Percentiles rank a stretch among this genome's conserved stretches.
Evolutionary conservation across 2,113 vertebrate species (phyloP).

Genomic region (Mus pahari): DNA sequence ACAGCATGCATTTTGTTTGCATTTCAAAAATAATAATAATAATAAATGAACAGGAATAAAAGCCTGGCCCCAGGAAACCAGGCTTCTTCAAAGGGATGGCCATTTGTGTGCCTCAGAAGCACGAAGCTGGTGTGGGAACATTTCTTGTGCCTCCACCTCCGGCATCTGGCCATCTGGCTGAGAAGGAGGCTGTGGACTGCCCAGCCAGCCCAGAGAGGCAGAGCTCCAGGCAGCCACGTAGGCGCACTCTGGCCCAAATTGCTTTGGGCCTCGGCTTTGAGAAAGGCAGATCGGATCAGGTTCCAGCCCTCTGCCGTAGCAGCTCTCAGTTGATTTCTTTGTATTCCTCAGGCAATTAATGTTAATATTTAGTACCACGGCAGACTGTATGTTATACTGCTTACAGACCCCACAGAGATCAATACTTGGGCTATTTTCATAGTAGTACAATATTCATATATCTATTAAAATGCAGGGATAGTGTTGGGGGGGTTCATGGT

Average conservation of each 20-base stretch:
- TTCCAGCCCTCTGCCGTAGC: not conserved
- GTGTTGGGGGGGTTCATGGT: not conserved
- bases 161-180: slow-evolving; percentile 40
- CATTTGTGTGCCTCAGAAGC: not conserved
- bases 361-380: not conserved
- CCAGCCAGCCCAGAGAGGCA: not conserved
- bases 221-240: not conserved
- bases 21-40: not conserved
- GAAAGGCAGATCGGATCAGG: not conserved
- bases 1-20: not conserved
- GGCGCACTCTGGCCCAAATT: not conserved
- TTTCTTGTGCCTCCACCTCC: slow-evolving; percentile 15
- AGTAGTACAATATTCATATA: not conserved
- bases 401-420: not conserved
- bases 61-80: not conserved
- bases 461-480: not conserved
- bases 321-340: not conserved
- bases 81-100: not conserved
- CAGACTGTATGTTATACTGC: not conserved
- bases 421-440: not conserved
- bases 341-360: not conserved
- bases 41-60: not conserved
- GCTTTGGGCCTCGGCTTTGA: not conserved
- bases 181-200: not conserved
- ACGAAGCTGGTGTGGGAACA: not conserved